Percentiles rank a stretch among this genome's conserved stretches.
phyloP scores from a whole-genome alignment of 2,888 invertebrate species.

The Drosophila lutescens region DNA sequence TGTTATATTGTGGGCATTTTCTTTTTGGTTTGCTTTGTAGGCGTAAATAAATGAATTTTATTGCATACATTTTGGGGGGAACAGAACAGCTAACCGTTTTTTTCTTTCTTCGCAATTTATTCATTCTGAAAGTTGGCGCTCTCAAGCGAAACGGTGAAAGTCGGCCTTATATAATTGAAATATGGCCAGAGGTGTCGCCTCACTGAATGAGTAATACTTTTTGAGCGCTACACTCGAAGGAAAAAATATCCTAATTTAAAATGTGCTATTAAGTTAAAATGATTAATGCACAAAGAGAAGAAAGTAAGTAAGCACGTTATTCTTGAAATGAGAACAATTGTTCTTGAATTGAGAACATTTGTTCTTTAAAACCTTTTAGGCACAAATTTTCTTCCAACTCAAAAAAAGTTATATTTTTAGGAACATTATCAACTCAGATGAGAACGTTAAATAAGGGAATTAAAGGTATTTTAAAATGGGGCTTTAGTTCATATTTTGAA shows the following conservation, averaged over 20 bases:
- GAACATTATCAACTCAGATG: too few species aligned
- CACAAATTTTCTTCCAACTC: too few species aligned
- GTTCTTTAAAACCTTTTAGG: too few species aligned
- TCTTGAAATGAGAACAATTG: too few species aligned
- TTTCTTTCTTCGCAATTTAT: conserved; percentile 29
- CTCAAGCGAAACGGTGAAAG: conserved; percentile 29
- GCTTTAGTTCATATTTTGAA: too few species aligned
- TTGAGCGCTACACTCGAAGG: not conserved
- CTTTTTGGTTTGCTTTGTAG: conserved; percentile 17
- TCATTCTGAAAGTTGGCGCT: conserved; percentile 41
- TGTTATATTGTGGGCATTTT: conserved; percentile 34
- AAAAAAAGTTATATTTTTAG: too few species aligned
- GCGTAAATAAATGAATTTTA: conserved; percentile 47
- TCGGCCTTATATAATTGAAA: conserved; percentile 40
- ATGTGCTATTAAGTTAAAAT: too few species aligned
- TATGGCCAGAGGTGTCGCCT: conserved; percentile 44
- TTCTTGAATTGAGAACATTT: too few species aligned
- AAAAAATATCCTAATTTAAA: not conserved
- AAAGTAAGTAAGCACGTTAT: too few species aligned
- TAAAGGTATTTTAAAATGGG: too few species aligned
- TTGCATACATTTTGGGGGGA: conserved; percentile 42
- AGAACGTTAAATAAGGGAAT: too few species aligned
- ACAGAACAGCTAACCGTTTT: not conserved
- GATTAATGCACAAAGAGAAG: too few species aligned
- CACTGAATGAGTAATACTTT: conserved; percentile 37